These are phyloP conservation scores for Panopea generosa DNA, from an alignment of 2,888 invertebrate species.

Conservation along the genomic window DNA sequence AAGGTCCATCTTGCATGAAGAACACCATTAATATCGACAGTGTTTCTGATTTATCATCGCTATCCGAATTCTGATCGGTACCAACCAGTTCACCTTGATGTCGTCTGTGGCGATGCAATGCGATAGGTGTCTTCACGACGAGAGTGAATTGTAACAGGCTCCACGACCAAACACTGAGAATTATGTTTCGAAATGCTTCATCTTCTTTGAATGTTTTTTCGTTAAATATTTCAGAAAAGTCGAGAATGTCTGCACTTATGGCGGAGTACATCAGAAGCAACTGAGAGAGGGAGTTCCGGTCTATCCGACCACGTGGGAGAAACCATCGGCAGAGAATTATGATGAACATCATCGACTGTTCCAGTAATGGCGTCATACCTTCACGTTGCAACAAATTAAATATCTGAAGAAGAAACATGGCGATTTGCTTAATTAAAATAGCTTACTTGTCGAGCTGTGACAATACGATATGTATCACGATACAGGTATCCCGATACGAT, in stretches of 20 bases:
- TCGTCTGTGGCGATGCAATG: constrained; percentile 19
- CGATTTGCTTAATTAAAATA: neutral
- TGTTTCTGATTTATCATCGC: constrained; percentile 43
- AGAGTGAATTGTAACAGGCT: constrained; percentile 60
- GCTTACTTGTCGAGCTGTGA: no score
- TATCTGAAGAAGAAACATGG: neutral
- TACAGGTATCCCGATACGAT: no score
- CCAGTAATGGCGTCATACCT: constrained; percentile 35
- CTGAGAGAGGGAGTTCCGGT: constrained; percentile 57
- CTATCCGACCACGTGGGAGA: constrained; percentile 55
- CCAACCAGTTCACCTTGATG: neutral
- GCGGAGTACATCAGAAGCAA: constrained; percentile 60
- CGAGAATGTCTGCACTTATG: constrained; percentile 60
- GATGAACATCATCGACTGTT: constrained; percentile 63
- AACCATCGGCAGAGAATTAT: constrained; percentile 59
- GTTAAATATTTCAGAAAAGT: constrained; percentile 58
- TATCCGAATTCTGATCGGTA: constrained; percentile 2
- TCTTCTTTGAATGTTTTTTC: constrained; percentile 17
- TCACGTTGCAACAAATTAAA: neutral
- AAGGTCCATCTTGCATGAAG: constrained; percentile 63
- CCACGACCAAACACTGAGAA: constrained; percentile 56
- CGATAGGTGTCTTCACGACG: constrained; percentile 53
- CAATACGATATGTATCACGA: neutral
- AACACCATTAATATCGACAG: constrained; percentile 60
- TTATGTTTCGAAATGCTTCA: constrained; percentile 14